Conservation (phyloP, 2,797 vertebrate genomes). For the Halcyon badia region DNA sequence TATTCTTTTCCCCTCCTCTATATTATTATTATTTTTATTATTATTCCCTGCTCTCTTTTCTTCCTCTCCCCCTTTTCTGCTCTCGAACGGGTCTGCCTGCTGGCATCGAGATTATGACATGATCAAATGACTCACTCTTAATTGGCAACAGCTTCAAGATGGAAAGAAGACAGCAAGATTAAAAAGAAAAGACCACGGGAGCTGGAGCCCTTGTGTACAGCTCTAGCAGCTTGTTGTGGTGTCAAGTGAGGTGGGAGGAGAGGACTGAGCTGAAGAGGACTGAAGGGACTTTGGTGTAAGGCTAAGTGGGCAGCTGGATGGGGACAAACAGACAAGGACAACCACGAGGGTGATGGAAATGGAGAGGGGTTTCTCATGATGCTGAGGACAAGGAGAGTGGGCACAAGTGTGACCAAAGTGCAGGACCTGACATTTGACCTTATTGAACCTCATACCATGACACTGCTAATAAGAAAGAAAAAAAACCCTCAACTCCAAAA, state of each 20-base stretch:
- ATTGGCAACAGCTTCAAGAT: slow-evolving; percentile 65
- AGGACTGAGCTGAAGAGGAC: background rate
- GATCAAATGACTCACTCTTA: slow-evolving; percentile 73
- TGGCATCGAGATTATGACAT: slow-evolving; percentile 51
- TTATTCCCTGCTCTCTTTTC: background rate
- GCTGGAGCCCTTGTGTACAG: background rate
- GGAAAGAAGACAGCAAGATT: slow-evolving; percentile 10
- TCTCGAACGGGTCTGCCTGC: slow-evolving; percentile 66
- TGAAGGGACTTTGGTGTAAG: background rate
- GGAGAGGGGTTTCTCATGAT: background rate
- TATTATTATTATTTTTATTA: slow-evolving; percentile 73
- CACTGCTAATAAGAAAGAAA: no score
- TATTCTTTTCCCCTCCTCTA: slow-evolving; percentile 22
- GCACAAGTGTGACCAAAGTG: no score
- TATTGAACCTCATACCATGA: no score
- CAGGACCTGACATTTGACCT: no score
- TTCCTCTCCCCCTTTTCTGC: background rate
- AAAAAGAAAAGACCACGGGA: background rate
- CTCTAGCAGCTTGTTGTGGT: background rate
- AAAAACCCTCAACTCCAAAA: background rate
- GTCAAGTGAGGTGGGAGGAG: background rate
- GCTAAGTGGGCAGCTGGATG: background rate
- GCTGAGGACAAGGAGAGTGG: background rate
- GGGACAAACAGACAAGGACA: background rate
- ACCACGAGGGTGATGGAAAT: background rate